Evolutionary conservation across 1,140 invertebrate genomes (phyloP), one percentile per base, ranked within the genome.

Genomic region (Pogonomyrmex barbatus): DNA sequence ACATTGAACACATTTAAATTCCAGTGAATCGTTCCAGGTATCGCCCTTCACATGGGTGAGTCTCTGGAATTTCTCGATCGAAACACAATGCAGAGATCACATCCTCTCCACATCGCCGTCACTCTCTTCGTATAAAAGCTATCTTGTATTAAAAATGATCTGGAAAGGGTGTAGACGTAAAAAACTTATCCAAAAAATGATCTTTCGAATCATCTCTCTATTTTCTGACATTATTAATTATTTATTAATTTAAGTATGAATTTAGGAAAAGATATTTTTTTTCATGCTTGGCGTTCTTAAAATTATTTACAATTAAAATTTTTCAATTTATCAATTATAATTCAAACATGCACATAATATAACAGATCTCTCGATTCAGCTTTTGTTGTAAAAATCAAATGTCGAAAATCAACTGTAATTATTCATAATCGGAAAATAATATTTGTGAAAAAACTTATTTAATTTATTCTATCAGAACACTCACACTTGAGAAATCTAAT

Each of bases 1-100:
- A 70, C 50, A 81, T 70, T 56, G 65, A 70, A 56, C 39, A 54
- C 65, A 47, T 81, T 81, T 81, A 81, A 81, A 81, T 81, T 81
- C 77, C 47, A 45, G 12, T 65, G 60, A 67, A 71, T 81, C 78
- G 39, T 56, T 70, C 14, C 78, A 81, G 78, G 78, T 81, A 81
- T 71, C 9, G 30, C 1, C 50, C 14, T 17, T 70, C 30, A 63
- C 36, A 24, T 17, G 62, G 12, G 65, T n/a, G n/a, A 54, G 6
- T 14, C 62, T 81, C 47, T 54, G 63, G 50, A 71, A 81, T 70
- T 81, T 42, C 36, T 79, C 39, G 63, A 81, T 58, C 47, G 63
- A 54, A 81, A 81, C 36, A 81, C 65, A 81, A 47, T 70, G 10
- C 47, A 24, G 24, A 58, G 65, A 81, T 56, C 78, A 71, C 39